Evolutionary conservation across 2,113 vertebrate species (phyloP), one percentile per base, ranked within the genome.

Genomic region (Hemicordylus capensis): DNA sequence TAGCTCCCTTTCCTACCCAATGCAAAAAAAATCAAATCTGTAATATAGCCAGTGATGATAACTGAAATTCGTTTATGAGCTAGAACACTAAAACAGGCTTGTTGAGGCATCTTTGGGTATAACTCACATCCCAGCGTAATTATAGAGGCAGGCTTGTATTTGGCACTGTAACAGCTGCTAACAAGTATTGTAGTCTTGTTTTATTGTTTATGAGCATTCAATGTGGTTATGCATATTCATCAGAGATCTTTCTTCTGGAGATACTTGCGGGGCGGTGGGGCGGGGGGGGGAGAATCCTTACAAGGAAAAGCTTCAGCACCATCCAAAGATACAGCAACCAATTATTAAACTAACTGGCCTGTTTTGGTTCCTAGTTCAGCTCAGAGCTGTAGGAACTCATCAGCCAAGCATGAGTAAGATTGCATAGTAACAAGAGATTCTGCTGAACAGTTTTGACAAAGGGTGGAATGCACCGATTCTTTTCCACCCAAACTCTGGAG

Each of bases 211-310:
- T 5, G 72, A 90, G 88, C 81, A 58, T 76, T 6, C 2, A 0
- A 12, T 31, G 22, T 64, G 64, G 48, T 63, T 54, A 39, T 90
- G 83, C 76, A 85, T 88, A 90, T 85, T 88, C 88, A 85, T 37
- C 14, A 90, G 54, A 67, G 66, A 37, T 46, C 39, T 37, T 26
- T 48, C 7, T 79, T 37, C n/a, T 34, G 42, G 17, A 74, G 54
- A 63, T 34, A n/a, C 46, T 70, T 46, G n/a, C n/a, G n/a, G n/a
- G 26, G 31, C 7, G 79, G 9, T 8, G 4, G 24, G 46, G n/a
- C 0, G 28, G 1, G 39, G 28, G 67, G 67, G 79, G 76, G 91
- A 44, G 0, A 0, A 22, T 0, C 22, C 37, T 28, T 14, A 31
- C 37, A 78, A 14, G 22, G 58, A 8, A 61, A 48, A 59, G 28